Conservation (phyloP, 2,888 invertebrate species). For the Sepioteuthis lessoniana region DNA sequence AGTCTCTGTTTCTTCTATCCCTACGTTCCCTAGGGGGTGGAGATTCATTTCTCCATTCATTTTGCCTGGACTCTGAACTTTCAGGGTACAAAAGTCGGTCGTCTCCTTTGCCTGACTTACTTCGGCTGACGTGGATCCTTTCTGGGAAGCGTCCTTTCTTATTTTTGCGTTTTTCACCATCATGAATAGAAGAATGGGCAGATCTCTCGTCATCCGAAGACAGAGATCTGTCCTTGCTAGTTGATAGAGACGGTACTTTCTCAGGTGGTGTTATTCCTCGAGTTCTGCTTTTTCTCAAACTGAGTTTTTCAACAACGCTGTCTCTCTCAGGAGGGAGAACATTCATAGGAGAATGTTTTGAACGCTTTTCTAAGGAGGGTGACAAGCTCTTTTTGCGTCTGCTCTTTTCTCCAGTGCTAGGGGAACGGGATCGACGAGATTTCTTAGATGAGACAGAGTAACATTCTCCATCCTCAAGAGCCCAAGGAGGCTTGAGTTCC, state of each 20-base stretch:
- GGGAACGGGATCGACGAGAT: slow-evolving; percentile 39
- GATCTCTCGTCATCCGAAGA: slow-evolving; percentile 40
- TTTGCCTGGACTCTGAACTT: slow-evolving; percentile 24
- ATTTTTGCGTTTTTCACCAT: slow-evolving; percentile 43
- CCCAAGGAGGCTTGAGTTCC: neutral
- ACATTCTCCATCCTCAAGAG: slow-evolving; percentile 2
- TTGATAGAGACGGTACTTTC: neutral
- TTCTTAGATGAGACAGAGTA: slow-evolving; percentile 37
- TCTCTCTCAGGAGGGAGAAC: neutral
- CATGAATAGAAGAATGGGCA: slow-evolving; percentile 39
- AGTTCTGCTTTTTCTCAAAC: neutral
- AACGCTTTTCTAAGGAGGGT: slow-evolving; percentile 39
- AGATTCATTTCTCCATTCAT: slow-evolving; percentile 44
- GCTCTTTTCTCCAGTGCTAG: neutral
- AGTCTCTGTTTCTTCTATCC: neutral
- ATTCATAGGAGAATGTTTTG: slow-evolving; percentile 24
- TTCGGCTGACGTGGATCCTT: neutral
- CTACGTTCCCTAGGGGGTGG: slow-evolving; percentile 35
- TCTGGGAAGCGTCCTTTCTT: slow-evolving; percentile 26
- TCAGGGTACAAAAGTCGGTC: slow-evolving; percentile 24
- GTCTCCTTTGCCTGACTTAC: neutral
- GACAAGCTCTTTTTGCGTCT: slow-evolving; percentile 37
- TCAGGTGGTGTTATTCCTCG: slow-evolving; percentile 41
- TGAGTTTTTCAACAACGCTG: slow-evolving; percentile 8
- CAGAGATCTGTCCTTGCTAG: neutral